Evolutionary conservation across 2,888 invertebrate genomes (phyloP).

Genomic region (Eupeodes latifasciatus): DNA sequence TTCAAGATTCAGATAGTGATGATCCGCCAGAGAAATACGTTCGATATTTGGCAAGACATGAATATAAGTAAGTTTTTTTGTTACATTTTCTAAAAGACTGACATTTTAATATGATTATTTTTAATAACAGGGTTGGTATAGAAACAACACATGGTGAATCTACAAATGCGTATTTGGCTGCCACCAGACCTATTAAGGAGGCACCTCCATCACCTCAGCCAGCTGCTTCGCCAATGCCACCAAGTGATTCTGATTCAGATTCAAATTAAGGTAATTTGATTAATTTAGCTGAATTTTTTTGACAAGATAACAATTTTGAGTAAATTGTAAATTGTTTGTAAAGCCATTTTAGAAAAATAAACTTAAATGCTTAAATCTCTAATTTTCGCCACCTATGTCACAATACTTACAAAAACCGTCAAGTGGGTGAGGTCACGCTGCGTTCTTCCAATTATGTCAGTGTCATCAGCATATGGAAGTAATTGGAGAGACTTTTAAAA

Average conservation of each 20-base stretch:
- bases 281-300: too few relatives aligned
- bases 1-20: conserved; percentile 93
- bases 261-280: conserved; percentile 83
- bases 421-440: too few relatives aligned
- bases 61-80: conserved; percentile 89
- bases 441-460: too few relatives aligned
- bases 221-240: conserved; percentile 84
- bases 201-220: conserved; percentile 82
- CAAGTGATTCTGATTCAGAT: conserved; percentile 86
- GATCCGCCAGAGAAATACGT: conserved; percentile 99
- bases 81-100: background rate
- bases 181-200: conserved; percentile 85
- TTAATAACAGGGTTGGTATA: conserved; percentile 90
- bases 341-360: too few relatives aligned
- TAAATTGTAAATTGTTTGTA: too few relatives aligned
- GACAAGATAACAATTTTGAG: too few relatives aligned
- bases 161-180: conserved; percentile 88
- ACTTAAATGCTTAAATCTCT: too few relatives aligned
- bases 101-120: background rate
- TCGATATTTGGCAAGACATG: conserved; percentile 97
- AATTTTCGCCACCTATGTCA: too few relatives aligned
- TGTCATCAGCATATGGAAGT: too few relatives aligned
- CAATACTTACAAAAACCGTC: too few relatives aligned
- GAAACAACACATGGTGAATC: conserved; percentile 92
- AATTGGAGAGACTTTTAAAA: too few relatives aligned